Base-by-base conservation (phyloP, 2,113 vertebrate species). In the Macroglossus sobrinus region DNA sequence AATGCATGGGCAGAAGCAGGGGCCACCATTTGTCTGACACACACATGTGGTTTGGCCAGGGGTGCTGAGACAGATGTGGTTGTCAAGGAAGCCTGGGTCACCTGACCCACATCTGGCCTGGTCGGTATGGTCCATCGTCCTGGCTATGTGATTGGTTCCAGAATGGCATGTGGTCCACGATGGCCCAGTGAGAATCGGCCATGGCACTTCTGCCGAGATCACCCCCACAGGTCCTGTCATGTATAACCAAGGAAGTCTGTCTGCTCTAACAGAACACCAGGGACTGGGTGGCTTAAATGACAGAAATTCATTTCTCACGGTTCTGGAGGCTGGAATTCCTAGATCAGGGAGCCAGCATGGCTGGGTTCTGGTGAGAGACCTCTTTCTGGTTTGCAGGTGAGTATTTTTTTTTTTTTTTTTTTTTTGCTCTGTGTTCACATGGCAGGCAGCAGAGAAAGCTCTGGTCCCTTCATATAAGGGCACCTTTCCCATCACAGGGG, bases 181-280 rank as follows among this genome's bases (percentile, higher is more conserved):
- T 18, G 59, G 38, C 8, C 64, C 93, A 75, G 0, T 74, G 86
- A 72, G 78, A 66, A 59, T 71, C 72, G 12, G 43, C 63, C 9
- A 0, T 0, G 30, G 63, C 69, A 68, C 5, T 69, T 89, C 2
- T 11, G 33, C 30, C 38, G 47, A 22, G 57, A 53, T 45, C 35
- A 14, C 19, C 2, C 5, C 21, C 6, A 4, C 4, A 0, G 10
- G 47, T 24, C 4, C 2, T 2, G 38, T 79, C 40, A 10, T 4
- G 43, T 18, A 30, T 5, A 71, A 22, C 33, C 84, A 21, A 40
- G 35, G 19, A 55, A 22, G 19, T 45, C 38, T 1, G 7, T 10
- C 24, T 11, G 18, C 10, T 16, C 19, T 28, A 3, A 21, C 30
- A 21, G 26, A 38, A 40, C 2, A 26, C 66, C 30, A 13, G 5